phyloP scores from a whole-genome alignment of 2,113 vertebrate species.

The Fulmarus glacialis region DNA sequence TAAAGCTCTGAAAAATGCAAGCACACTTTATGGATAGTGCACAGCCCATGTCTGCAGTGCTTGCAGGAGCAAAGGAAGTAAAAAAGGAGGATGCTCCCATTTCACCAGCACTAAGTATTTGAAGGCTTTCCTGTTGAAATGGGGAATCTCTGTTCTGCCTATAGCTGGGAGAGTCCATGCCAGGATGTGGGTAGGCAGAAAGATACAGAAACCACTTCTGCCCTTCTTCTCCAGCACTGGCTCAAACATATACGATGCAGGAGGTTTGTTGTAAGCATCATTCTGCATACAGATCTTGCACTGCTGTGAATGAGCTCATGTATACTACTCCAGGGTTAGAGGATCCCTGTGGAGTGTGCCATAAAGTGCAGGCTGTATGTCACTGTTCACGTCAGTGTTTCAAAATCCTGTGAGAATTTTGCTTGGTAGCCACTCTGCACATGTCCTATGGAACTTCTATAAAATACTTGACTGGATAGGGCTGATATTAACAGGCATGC shows the following conservation, averaged over 20 bases:
- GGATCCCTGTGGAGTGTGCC: rapidly evolving
- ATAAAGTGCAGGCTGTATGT: neutral
- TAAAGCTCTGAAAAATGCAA: neutral
- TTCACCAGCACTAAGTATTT: neutral
- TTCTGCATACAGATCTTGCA: neutral
- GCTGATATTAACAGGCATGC: neutral
- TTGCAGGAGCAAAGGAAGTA: neutral
- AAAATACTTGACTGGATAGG: neutral
- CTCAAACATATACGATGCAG: rapidly evolving
- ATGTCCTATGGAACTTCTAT: neutral
- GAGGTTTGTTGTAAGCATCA: rapidly evolving
- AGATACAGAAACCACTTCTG: neutral
- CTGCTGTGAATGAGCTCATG: neutral
- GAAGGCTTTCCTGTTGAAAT: neutral
- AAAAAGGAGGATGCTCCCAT: neutral
- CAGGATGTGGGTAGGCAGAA: neutral
- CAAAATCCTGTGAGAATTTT: neutral
- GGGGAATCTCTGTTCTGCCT: neutral
- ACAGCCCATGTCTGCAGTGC: neutral
- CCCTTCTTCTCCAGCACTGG: neutral
- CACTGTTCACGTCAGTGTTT: neutral
- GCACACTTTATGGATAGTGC: rapidly evolving
- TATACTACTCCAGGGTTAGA: neutral
- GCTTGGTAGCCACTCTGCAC: neutral
- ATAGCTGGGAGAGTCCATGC: neutral